Evolutionary conservation across 2,888 invertebrate genomes (phyloP), one percentile per base, ranked within the genome.

Genomic region (Onchidella celtica): DNA sequence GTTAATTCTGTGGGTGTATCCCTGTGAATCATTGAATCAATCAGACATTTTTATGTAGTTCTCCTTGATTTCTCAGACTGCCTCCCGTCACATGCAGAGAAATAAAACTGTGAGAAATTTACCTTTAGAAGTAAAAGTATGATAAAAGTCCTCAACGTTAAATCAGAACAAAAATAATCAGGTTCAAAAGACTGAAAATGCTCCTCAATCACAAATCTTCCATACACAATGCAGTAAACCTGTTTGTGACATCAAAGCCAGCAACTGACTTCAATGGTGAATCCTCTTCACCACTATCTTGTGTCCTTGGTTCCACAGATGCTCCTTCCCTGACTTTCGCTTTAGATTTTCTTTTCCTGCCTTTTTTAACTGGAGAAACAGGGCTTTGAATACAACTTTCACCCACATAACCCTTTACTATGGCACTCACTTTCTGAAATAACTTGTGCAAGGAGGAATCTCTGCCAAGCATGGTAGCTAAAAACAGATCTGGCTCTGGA

Each of bases 401-500:
- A 21, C 66, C 66, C 2, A 66, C 73, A 55, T 24, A 27, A 11
- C 66, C 34, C n/a, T 77, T 14, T n/a, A 84, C 11, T 1, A 59
- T 27, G 21, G 55, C 40, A 3, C 66, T 59, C 38, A 84, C 47
- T 17, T n/a, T 27, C 4, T 70, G 32, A 68, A 80, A 85, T 29
- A 79, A 27, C 2, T 3, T 63, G 21, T 73, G 21, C 21, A 89
- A 24, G 1, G 87, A 84, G 1, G 89, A 88, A 3, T 83, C 81
- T 29, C 81, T 85, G 1, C 78, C 84, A 17, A 90, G 84, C 83
- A 90, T 85, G 34, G 89, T 88, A 32, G 72, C 38, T 1, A 90
- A 74, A 72, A 86, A 91, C 32, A 86, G 65, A 36, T 89, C 88
- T 1, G 90, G 87, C 32, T 87, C 85, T 9, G 84, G 65, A 21